phyloP scores from a whole-genome alignment of 2,888 invertebrate species.

The Eristalis intricaria region DNA sequence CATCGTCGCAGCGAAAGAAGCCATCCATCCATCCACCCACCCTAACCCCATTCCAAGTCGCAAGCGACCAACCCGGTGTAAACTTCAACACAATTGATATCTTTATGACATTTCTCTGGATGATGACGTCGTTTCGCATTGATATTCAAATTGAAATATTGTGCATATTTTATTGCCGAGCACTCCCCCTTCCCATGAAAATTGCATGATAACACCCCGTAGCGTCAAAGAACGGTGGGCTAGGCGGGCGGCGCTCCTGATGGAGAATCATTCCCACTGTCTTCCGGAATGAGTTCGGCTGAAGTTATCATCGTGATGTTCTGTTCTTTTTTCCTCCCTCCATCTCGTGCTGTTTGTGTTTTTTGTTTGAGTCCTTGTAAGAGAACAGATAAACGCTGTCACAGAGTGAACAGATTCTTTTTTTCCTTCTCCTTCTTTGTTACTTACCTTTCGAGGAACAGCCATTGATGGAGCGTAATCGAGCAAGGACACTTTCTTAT shows the following conservation, averaged over 20 bases:
- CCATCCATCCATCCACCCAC: slow-evolving; percentile 20
- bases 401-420: slow-evolving; percentile 20
- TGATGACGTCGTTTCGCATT: slow-evolving; percentile 70
- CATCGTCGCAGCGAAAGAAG: slow-evolving; percentile 44
- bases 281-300: slow-evolving; percentile 66
- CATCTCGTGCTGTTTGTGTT: not conserved
- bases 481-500: slow-evolving; percentile 61
- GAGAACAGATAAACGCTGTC: slow-evolving; percentile 66
- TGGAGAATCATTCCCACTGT: slow-evolving; percentile 41
- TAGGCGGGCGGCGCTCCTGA: not conserved
- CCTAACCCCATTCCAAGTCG: not conserved
- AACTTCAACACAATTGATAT: slow-evolving; percentile 68
- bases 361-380: slow-evolving; percentile 39
- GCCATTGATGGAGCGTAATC: slow-evolving; percentile 67
- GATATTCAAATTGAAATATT: slow-evolving; percentile 72
- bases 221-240: slow-evolving; percentile 25
- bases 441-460: slow-evolving; percentile 5
- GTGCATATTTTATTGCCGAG: slow-evolving; percentile 69
- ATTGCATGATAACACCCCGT: slow-evolving; percentile 66
- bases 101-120: slow-evolving; percentile 69
- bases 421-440: slow-evolving; percentile 11
- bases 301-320: slow-evolving; percentile 68
- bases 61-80: slow-evolving; percentile 14
- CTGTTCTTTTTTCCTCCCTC: not conserved
- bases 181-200: slow-evolving; percentile 4